These are phyloP conservation scores for Rambutsinella grinnellia DNA, from an alignment of 2,888 invertebrate genomes.

Conservation along the genomic window DNA sequence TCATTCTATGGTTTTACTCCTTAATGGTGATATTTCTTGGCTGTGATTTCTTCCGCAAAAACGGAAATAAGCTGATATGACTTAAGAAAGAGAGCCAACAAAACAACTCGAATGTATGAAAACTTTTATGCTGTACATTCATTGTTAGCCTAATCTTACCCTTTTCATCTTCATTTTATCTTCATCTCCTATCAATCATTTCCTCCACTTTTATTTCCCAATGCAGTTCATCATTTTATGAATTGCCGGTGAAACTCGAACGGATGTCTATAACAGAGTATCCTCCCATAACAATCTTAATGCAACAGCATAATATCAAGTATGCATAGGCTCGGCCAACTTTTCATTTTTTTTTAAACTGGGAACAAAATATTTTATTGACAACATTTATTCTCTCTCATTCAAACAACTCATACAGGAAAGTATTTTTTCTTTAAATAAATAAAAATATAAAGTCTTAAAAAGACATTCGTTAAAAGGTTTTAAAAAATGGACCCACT, in stretches of 20 bases:
- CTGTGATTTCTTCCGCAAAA: neutral
- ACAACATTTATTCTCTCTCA: conserved; percentile 4
- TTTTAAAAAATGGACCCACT: too few species aligned
- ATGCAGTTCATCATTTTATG: neutral
- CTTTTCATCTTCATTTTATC: conserved; percentile 20
- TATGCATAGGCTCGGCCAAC: conserved; percentile 45
- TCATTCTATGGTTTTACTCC: neutral
- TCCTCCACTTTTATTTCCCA: conserved; percentile 1
- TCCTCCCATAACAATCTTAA: neutral
- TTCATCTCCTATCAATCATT: conserved; percentile 16
- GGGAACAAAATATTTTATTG: conserved; percentile 1
- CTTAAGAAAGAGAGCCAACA: neutral
- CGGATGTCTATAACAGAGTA: neutral
- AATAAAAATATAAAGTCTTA: conserved; percentile 11
- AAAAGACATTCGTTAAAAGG: neutral
- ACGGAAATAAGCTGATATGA: conserved; percentile 1
- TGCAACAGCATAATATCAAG: neutral
- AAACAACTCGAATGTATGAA: neutral
- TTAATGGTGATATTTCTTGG: neutral
- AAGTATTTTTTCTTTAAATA: neutral
- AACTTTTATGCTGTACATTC: neutral
- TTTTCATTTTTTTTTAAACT: conserved; percentile 1
- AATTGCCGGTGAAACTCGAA: neutral
- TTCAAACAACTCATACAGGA: neutral
- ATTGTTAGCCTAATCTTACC: conserved; percentile 14